phyloP scores from a whole-genome alignment of 2,113 vertebrate species.

The Salvelinus sp. region DNA sequence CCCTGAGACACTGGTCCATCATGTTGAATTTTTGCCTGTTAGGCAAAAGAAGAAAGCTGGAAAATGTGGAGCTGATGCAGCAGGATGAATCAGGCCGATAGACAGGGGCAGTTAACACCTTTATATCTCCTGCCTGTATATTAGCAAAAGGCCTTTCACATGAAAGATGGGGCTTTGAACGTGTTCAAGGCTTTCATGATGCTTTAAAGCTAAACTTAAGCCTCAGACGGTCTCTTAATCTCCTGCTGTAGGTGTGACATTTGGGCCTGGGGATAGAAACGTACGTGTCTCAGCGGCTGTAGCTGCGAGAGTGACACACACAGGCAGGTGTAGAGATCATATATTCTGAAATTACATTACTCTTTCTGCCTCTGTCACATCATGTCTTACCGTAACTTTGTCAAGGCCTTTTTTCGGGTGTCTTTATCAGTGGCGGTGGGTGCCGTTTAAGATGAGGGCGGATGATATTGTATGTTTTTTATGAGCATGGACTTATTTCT shows the following conservation, averaged over 20 bases:
- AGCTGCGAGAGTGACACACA: neutral
- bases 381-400: too few relatives aligned
- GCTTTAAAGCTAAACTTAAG: slow-evolving; percentile 38
- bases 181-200: slow-evolving; percentile 30
- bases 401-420: too few relatives aligned
- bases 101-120: slow-evolving; percentile 28
- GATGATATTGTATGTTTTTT: too few relatives aligned
- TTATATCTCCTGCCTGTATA: slow-evolving; percentile 15
- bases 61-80: slow-evolving; percentile 18
- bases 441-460: too few relatives aligned
- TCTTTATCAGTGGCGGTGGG: too few relatives aligned
- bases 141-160: slow-evolving; percentile 34
- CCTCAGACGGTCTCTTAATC: slow-evolving; percentile 34
- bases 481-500: too few relatives aligned
- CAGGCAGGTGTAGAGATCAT: slow-evolving; percentile 16
- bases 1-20: neutral
- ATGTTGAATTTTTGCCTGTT: neutral
- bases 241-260: slow-evolving; percentile 15
- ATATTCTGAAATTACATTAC: neutral
- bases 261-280: slow-evolving; percentile 17
- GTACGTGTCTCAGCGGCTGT: slow-evolving; percentile 11
- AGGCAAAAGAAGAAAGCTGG: slow-evolving; percentile 12
- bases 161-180: slow-evolving; percentile 51
- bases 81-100: slow-evolving; percentile 37
- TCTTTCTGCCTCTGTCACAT: too few relatives aligned